A percentile compares a stretch with the other conserved stretches of the same genome.
Evolutionary conservation across 2,888 invertebrate species (phyloP).

Genomic region (Hanleya hanleyi): DNA sequence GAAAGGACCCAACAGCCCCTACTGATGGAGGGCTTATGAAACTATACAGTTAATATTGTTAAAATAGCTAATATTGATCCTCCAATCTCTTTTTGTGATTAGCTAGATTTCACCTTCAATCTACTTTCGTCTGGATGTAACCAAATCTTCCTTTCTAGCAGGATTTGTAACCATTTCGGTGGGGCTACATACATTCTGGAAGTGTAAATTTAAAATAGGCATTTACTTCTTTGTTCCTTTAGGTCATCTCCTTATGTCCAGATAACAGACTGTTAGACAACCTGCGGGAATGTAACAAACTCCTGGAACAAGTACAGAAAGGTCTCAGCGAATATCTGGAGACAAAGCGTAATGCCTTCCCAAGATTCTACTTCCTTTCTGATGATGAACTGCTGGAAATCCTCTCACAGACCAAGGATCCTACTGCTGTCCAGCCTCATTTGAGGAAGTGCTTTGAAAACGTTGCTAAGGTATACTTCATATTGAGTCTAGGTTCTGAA

Average conservation of each 20-base stretch:
- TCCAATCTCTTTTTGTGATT: no score
- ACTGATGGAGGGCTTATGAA: no score
- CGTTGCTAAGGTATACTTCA: slow-evolving; percentile 80
- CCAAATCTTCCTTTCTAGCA: no score
- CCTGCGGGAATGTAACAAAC: slow-evolving; percentile 81
- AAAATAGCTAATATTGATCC: no score
- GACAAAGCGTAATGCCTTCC: slow-evolving; percentile 75
- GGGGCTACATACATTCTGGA: no score
- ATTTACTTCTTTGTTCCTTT: neutral
- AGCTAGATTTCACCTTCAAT: no score
- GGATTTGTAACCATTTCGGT: no score
- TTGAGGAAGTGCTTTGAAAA: slow-evolving; percentile 89
- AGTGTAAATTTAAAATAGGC: no score
- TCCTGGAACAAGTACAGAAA: slow-evolving; percentile 74
- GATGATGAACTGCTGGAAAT: slow-evolving; percentile 74
- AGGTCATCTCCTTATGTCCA: slow-evolving; percentile 73
- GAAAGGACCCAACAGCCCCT: no score
- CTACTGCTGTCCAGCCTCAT: slow-evolving; percentile 77
- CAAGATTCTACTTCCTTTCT: slow-evolving; percentile 75
- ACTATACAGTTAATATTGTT: no score
- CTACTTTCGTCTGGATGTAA: no score
- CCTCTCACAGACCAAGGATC: slow-evolving; percentile 74
- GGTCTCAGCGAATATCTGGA: slow-evolving; percentile 74
- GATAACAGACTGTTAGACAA: slow-evolving; percentile 79
- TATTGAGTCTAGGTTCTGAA: no score